A percentile compares a stretch with the other conserved stretches of the same genome.
Evolutionary conservation across 2,888 invertebrate genomes (phyloP).

Genomic region (Drosophila bunnanda): DNA sequence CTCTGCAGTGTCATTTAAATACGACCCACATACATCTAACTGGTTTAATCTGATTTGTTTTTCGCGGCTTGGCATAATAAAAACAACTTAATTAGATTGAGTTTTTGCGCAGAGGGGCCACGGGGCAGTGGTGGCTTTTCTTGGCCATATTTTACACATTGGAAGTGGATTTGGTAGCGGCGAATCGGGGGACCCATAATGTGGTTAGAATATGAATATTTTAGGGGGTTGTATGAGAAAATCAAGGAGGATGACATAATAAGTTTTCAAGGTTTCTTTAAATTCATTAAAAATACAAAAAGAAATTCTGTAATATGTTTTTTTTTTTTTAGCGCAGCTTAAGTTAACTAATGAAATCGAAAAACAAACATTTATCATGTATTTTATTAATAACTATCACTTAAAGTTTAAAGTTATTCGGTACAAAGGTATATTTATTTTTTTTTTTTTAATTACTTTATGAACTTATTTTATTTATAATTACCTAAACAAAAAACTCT

Average conservation of each 20-base stretch:
- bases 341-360: no score
- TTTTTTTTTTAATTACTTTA: no score
- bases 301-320: no score
- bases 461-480: no score
- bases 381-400: no score
- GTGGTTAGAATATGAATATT: slow-evolving; percentile 47
- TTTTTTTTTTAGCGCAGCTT: no score
- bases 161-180: slow-evolving; percentile 36
- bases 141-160: slow-evolving; percentile 65
- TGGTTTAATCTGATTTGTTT: slow-evolving; percentile 70
- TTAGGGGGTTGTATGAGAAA: slow-evolving; percentile 27
- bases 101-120: slow-evolving; percentile 42
- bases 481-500: no score
- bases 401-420: no score
- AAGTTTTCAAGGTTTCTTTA: not conserved
- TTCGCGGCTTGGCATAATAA: slow-evolving; percentile 59
- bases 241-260: not conserved
- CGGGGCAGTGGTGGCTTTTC: slow-evolving; percentile 29
- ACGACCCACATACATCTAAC: slow-evolving; percentile 33
- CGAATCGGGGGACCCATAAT: slow-evolving; percentile 28
- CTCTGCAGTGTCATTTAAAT: slow-evolving; percentile 36
- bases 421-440: no score
- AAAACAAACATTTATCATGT: no score
- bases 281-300: not conserved
- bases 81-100: slow-evolving; percentile 80